Base-by-base conservation (phyloP, 2,113 vertebrate genomes). In the Rhagologus leucostigma region DNA sequence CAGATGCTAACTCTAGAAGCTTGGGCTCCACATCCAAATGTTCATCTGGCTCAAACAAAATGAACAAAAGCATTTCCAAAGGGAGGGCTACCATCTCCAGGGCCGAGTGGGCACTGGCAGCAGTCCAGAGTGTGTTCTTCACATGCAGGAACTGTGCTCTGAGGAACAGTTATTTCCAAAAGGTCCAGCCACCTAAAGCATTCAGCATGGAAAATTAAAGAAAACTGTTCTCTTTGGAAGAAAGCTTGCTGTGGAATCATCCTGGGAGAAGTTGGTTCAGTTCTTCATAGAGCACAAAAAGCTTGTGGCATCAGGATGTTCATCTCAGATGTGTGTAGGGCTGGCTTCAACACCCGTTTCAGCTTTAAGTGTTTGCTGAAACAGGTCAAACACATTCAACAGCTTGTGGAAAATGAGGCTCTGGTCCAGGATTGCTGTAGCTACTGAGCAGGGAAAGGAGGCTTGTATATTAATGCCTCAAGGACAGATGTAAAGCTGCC, bases 1-100 rank as follows among this genome's bases (percentile, higher is more conserved):
- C 90, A 97, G 92, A 94, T 96, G 93, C 89, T 90, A 81, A 27
- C 74, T 93, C 86, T 84, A 70, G 78, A 89, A 92, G 49, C 71
- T 92, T 47, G 53, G 33, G 46, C 68, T 88, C 29, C 65, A 23
- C 59, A 47, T 96, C 64, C 77, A 75, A 92, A 60, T 82, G 67
- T 93, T 95, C 90, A 73, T 92, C 67, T 91, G 87, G 47, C 80
- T 92, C 47, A 63, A 75, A 70, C 32, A 64, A 86, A 94, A 90
- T 50, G 35, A 71, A 59, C 55, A 84, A 81, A 94, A 78, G 32
- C 47, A 10, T 95, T 92, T 81, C 41, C 44, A 84, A 55, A 93
- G 35, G 24, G 55, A 74, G 27, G 13, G 6, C 23, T 75, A 10
- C 32, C 27, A 55, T 65, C 44, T 90, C 59, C 50, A 59, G 53